Conservation (phyloP, 1,140 invertebrate species). For the Streblospio benedicti region DNA sequence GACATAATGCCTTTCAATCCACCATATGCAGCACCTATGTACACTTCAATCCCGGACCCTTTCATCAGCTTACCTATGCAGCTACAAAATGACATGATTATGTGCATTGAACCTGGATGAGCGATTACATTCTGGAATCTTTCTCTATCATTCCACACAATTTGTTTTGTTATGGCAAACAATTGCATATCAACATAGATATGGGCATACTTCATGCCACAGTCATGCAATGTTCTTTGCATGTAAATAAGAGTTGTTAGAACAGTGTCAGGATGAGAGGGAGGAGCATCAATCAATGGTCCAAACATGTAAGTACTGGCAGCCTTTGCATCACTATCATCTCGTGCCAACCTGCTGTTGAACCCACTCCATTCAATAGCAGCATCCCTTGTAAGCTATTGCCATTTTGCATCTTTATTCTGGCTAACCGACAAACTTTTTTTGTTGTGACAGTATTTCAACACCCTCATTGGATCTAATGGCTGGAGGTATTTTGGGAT, state of each 20-base stretch:
- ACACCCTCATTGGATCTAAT: too few relatives aligned
- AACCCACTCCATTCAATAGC: too few relatives aligned
- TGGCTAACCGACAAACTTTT: too few relatives aligned
- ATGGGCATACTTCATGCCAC: neutral
- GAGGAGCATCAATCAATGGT: conserved; percentile 1
- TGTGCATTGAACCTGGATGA: neutral
- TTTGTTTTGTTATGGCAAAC: conserved; percentile 3
- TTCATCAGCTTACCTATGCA: conserved; percentile 2
- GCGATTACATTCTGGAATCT: neutral
- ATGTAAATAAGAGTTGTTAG: neutral
- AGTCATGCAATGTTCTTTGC: neutral
- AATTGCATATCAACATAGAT: neutral
- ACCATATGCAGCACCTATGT: too few relatives aligned
- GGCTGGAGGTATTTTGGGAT: too few relatives aligned
- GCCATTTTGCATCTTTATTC: too few relatives aligned
- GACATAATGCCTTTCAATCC: too few relatives aligned
- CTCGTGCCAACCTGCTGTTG: too few relatives aligned
- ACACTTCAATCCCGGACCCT: too few relatives aligned
- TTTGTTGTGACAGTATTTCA: too few relatives aligned
- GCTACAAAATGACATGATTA: neutral
- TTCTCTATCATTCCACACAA: neutral
- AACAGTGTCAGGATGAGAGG: neutral
- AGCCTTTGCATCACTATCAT: neutral
- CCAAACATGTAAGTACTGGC: conserved; percentile 2
- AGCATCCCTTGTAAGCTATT: too few relatives aligned